Evolutionary conservation across 2,797 vertebrate species (phyloP).

Genomic region (Oophaga sylvatica): DNA sequence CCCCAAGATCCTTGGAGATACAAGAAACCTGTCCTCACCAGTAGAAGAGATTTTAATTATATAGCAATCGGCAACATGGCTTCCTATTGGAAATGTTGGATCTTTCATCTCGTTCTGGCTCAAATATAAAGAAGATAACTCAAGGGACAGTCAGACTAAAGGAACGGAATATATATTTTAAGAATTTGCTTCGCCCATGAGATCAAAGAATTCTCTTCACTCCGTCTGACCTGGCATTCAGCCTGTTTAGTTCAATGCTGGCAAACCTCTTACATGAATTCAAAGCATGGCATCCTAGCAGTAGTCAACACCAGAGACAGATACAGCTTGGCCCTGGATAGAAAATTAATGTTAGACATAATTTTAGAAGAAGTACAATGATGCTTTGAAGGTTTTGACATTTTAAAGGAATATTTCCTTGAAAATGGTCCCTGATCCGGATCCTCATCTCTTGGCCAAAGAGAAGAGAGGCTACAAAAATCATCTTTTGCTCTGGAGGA

Average conservation of each 20-base stretch:
- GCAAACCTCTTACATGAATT: slow-evolving; percentile 18
- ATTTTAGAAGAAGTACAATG: neutral
- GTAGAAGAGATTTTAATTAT: neutral
- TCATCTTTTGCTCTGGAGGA: too few species aligned
- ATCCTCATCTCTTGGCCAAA: too few species aligned
- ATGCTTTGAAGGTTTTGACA: neutral
- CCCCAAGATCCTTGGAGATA: neutral
- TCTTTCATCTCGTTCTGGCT: slow-evolving; percentile 12
- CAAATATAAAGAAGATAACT: slow-evolving; percentile 16
- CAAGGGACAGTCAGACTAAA: slow-evolving; percentile 13
- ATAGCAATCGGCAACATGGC: slow-evolving; percentile 6
- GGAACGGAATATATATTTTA: slow-evolving; percentile 35
- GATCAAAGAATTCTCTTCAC: slow-evolving; percentile 29
- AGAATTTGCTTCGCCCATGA: slow-evolving; percentile 39
- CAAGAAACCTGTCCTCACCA: neutral
- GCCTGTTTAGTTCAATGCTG: slow-evolving; percentile 26
- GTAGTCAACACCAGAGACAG: slow-evolving; percentile 18
- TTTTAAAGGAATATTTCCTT: neutral
- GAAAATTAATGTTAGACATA: neutral
- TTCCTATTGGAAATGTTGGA: neutral
- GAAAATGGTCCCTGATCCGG: too few species aligned
- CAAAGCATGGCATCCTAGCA: slow-evolving; percentile 38
- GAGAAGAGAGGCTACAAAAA: too few species aligned
- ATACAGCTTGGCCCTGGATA: neutral
- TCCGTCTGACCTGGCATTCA: slow-evolving; percentile 37